These are phyloP conservation scores for Seriola rivoliana DNA, from an alignment of 2,113 vertebrate genomes.

Conservation along the genomic window DNA sequence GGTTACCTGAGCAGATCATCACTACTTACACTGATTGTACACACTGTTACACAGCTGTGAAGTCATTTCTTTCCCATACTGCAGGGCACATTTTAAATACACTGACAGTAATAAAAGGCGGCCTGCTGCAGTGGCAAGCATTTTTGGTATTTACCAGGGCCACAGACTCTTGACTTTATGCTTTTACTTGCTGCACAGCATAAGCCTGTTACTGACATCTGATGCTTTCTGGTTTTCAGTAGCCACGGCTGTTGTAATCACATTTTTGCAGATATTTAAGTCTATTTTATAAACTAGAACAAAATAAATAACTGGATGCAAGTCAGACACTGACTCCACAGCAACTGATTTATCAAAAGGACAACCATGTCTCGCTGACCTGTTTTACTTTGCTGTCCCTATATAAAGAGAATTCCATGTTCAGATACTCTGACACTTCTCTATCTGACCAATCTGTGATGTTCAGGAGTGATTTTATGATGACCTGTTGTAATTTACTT, in stretches of 20 bases:
- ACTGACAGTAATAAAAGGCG: constrained; percentile 39
- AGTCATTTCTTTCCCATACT: constrained; percentile 42
- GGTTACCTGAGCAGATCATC: constrained; percentile 73
- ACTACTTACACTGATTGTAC: constrained; percentile 60
- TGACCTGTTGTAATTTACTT: constrained; percentile 17
- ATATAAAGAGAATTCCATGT: constrained; percentile 51
- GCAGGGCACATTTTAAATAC: constrained; percentile 57
- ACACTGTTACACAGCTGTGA: constrained; percentile 58
- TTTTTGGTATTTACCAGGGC: constrained; percentile 30
- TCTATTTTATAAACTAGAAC: constrained; percentile 34
- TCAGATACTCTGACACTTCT: constrained; percentile 15
- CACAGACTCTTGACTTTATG: constrained; percentile 27
- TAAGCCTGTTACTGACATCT: constrained; percentile 6
- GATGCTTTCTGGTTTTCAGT: neutral
- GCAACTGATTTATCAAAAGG: constrained; percentile 67
- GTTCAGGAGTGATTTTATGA: constrained; percentile 32
- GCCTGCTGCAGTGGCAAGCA: constrained; percentile 24
- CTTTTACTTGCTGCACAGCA: constrained; percentile 15
- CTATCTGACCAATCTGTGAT: constrained; percentile 29
- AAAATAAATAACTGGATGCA: constrained; percentile 46
- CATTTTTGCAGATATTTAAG: constrained; percentile 43
- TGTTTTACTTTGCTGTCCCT: constrained; percentile 42
- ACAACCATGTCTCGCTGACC: constrained; percentile 57
- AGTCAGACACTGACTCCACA: constrained; percentile 38
- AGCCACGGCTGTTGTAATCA: neutral